phyloP scores from a whole-genome alignment of 2,113 vertebrate species.

The Clinocottus analis region DNA sequence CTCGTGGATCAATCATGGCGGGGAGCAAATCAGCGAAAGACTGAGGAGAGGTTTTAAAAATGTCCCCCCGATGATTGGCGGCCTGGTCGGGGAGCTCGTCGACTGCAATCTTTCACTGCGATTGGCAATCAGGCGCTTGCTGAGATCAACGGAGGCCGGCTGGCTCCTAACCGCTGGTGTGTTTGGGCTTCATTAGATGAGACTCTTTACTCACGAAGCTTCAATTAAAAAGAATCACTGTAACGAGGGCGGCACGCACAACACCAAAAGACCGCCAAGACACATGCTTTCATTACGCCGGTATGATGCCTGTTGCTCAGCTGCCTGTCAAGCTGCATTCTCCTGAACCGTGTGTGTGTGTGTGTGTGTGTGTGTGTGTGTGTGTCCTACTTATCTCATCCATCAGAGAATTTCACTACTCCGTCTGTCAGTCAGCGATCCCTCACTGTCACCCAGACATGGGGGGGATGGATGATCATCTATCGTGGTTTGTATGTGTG shows the following conservation, averaged over 20 bases:
- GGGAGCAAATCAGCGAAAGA: conserved; percentile 36
- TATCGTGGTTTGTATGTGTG: conserved; percentile 34
- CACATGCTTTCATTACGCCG: conserved; percentile 44
- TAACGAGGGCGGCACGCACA: conserved; percentile 17
- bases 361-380: conserved; percentile 8
- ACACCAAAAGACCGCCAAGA: not conserved
- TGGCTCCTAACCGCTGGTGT: conserved; percentile 9
- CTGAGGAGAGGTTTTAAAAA: conserved; percentile 62
- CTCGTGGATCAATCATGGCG: conserved; percentile 54
- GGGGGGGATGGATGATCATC: conserved; percentile 51
- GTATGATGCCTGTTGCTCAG: conserved; percentile 60
- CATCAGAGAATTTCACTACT: conserved; percentile 69
- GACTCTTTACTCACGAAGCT: conserved; percentile 7
- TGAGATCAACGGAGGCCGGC: conserved; percentile 15
- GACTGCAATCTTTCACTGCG: conserved; percentile 34
- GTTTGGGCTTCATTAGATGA: not conserved
- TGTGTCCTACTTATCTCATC: conserved; percentile 67
- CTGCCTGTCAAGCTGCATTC: conserved; percentile 49
- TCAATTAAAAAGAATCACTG: conserved; percentile 17
- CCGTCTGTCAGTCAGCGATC: conserved; percentile 70
- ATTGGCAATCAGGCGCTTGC: not conserved
- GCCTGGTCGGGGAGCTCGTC: conserved; percentile 31
- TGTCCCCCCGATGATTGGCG: conserved; percentile 60
- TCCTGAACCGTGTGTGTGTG: conserved; percentile 30
- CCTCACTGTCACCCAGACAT: conserved; percentile 58